A percentile compares a stretch with the other conserved stretches of the same genome.
phyloP scores from a whole-genome alignment of 1,140 invertebrate species.

The Ylistrum balloti region DNA sequence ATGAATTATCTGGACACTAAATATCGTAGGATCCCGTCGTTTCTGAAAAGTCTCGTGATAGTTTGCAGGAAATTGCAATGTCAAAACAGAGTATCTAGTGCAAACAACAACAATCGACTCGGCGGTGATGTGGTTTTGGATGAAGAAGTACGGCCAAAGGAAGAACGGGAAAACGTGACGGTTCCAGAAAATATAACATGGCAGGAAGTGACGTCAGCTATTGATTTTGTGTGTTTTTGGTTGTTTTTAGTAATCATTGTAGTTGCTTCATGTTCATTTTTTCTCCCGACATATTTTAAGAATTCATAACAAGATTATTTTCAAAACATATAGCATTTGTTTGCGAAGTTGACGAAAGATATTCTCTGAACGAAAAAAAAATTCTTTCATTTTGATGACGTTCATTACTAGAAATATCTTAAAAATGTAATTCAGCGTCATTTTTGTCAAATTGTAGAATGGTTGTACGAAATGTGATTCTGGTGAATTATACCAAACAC shows the following conservation, averaged over 20 bases:
- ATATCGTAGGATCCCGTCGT: neutral
- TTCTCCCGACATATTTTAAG: neutral
- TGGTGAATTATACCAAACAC: too few relatives aligned
- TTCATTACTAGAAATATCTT: too few relatives aligned
- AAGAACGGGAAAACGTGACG: neutral
- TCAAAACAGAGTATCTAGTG: neutral
- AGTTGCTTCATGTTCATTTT: neutral
- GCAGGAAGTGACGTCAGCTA: slow-evolving; percentile 48
- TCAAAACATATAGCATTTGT: too few relatives aligned
- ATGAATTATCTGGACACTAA: neutral
- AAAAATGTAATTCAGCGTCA: too few relatives aligned
- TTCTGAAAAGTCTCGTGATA: neutral
- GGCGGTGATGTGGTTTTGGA: neutral
- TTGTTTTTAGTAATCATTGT: neutral
- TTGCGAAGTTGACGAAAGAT: too few relatives aligned
- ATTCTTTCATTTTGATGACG: too few relatives aligned
- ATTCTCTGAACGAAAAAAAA: too few relatives aligned
- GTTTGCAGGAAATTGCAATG: neutral
- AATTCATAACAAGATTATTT: too few relatives aligned
- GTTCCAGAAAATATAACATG: slow-evolving; percentile 37
- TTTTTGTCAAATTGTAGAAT: too few relatives aligned
- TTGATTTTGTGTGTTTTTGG: slow-evolving; percentile 54
- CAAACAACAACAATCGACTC: neutral
- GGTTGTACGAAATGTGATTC: too few relatives aligned
- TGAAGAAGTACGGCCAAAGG: neutral